Base-by-base conservation (phyloP, 2,113 vertebrate genomes). In the Campylomormyrus numenius region DNA sequence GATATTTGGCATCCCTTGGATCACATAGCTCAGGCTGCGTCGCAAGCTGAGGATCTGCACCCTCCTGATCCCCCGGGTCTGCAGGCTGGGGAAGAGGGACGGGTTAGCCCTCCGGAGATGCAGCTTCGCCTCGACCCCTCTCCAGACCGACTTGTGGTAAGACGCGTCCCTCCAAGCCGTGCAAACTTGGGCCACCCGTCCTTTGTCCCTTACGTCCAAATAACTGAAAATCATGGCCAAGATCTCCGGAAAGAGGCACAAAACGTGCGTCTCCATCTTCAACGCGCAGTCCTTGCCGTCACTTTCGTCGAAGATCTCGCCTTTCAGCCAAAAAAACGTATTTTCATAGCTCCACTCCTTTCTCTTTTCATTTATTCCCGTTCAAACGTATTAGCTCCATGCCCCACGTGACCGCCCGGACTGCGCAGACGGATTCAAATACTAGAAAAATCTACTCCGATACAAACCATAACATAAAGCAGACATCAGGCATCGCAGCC, bases 181-280 rank as follows among this genome's bases (percentile, higher is more conserved):
- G 95, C 98, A 98, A 96, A 98, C 98, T 97, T 98, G 97, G 91
- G 98, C 98, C 91, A 97, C 98, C 91, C 98, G 97, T 88, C 98
- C 98, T 97, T 99, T 99, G 97, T 99, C 98, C 94, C 98, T 97
- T 56, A 98, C 98, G 93, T 99, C 98, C 96, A 99, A 95, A 96
- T 98, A 99, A 92, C 98, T 97, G 96, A 99, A 99, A 95, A 99
- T 99, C 96, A 99, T 99, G 93, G 98, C 98, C 92, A 99, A 93
- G 90, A 99, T 98, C 96, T 99, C 98, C 52, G 98, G 98, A 94
- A 99, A 99, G 95, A 99, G 95, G 95, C 97, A 98, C 90, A 98
- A 98, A 93, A 99, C 96, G 94, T 99, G 98, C 70, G 97, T 98
- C 96, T 99, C 98, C 97, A 97, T 98, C 95, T 97, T 90, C 46